Conservation (phyloP, 2,113 vertebrate species). For the Strix uralensis region DNA sequence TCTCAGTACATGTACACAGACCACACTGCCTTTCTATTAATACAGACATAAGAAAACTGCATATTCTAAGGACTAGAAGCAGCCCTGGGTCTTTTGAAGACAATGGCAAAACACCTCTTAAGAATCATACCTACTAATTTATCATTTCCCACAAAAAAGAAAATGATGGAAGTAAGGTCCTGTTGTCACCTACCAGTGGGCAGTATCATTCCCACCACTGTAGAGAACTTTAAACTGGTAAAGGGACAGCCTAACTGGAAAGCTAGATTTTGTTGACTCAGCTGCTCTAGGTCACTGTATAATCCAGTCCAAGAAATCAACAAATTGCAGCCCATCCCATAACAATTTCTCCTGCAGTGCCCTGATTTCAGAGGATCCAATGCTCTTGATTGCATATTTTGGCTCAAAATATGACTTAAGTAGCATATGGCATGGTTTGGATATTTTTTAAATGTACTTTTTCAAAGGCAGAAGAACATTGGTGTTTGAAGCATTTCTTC, state of each 20-base stretch:
- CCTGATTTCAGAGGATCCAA: neutral
- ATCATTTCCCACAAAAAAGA: neutral
- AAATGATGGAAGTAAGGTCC: neutral
- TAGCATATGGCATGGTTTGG: neutral
- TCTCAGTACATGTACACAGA: neutral
- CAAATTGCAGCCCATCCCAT: neutral
- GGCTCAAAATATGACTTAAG: neutral
- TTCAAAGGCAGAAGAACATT: neutral
- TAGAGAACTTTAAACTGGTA: neutral
- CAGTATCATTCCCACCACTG: neutral
- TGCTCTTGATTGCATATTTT: neutral
- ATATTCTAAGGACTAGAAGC: neutral
- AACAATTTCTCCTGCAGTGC: neutral
- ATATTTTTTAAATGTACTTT: neutral
- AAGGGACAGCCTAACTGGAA: neutral
- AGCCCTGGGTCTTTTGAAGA: neutral
- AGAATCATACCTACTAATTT: neutral
- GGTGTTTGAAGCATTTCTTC: neutral
- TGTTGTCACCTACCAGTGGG: neutral
- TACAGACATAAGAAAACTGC: neutral
- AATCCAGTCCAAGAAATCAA: neutral
- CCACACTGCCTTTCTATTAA: neutral
- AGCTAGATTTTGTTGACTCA: neutral
- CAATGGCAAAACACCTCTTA: neutral
- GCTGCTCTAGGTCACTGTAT: neutral